Percentiles rank a stretch among this genome's conserved stretches.
These are phyloP conservation scores for Drosophila seguyi DNA, from an alignment of 1,140 invertebrate species.

Conservation along the genomic window DNA sequence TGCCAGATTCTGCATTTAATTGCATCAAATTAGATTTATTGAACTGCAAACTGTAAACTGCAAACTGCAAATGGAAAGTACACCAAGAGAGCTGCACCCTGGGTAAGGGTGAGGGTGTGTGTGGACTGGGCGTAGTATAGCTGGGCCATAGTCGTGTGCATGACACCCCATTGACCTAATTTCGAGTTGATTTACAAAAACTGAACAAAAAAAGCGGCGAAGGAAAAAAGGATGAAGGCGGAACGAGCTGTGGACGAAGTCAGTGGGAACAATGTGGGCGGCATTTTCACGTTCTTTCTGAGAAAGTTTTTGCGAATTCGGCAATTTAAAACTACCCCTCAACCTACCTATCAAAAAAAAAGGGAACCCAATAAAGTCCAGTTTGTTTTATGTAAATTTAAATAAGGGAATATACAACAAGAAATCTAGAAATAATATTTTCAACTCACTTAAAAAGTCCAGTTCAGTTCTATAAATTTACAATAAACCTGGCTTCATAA, in stretches of 20 bases:
- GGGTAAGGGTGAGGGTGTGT: constrained; percentile 18
- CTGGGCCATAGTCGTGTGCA: constrained; percentile 41
- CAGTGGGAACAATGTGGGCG: constrained; percentile 41
- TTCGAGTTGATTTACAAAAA: constrained; percentile 79
- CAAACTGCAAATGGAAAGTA: constrained; percentile 47
- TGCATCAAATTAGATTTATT: constrained; percentile 66
- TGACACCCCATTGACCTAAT: constrained; percentile 79
- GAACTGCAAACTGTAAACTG: constrained; percentile 65
- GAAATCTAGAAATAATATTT: too few relatives aligned
- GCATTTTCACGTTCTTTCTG: constrained; percentile 29
- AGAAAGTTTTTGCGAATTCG: constrained; percentile 21
- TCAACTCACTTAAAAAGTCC: too few relatives aligned
- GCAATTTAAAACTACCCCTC: constrained; percentile 10
- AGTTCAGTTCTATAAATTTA: too few relatives aligned
- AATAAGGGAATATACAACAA: background rate
- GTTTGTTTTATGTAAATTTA: background rate
- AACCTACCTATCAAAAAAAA: background rate
- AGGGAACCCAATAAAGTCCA: background rate
- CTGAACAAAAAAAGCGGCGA: constrained; percentile 61
- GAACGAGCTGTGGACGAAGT: constrained; percentile 11
- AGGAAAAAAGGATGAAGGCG: constrained; percentile 26
- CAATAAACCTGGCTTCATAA: too few relatives aligned
- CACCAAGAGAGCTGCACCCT: constrained; percentile 30
- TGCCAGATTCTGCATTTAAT: constrained; percentile 37
- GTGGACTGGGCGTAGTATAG: background rate